These are phyloP conservation scores for Gallinago media DNA, from an alignment of 2,113 vertebrate species.

Conservation along the genomic window DNA sequence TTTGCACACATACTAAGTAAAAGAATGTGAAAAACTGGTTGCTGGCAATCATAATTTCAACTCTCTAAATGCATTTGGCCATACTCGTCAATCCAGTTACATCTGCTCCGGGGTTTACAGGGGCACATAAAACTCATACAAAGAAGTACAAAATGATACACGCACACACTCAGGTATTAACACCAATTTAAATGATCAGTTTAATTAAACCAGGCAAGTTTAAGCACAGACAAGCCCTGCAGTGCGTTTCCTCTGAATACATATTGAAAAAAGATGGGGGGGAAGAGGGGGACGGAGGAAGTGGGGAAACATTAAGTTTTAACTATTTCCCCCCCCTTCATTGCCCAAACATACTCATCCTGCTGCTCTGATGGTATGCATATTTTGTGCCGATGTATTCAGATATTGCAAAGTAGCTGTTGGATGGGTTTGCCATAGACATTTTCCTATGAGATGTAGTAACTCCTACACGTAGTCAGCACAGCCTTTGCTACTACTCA, in stretches of 20 bases:
- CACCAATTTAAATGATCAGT: not conserved
- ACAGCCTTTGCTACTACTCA: not conserved
- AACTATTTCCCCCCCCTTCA: not conserved
- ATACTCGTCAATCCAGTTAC: not conserved
- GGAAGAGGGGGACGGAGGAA: fast-evolving
- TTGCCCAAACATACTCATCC: not conserved
- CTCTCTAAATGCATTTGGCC: not conserved
- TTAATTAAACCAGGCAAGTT: conserved; percentile 22
- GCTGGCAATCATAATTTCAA: not conserved
- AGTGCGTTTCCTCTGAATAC: not conserved
- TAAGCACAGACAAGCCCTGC: not conserved
- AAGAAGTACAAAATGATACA: not conserved
- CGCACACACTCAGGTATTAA: not conserved
- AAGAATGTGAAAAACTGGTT: not conserved
- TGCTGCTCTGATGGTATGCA: not conserved
- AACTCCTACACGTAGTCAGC: not conserved
- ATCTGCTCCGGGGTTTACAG: not conserved
- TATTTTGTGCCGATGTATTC: not conserved
- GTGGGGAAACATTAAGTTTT: not conserved
- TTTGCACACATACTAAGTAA: not conserved
- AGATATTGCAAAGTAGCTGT: not conserved
- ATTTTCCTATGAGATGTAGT: not conserved
- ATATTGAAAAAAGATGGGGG: fast-evolving
- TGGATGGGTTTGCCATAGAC: not conserved
- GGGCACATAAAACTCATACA: not conserved